Percentiles rank a stretch among this genome's conserved stretches.
phyloP scores from a whole-genome alignment of 1,140 invertebrate species.

The Drosophila serrata region DNA sequence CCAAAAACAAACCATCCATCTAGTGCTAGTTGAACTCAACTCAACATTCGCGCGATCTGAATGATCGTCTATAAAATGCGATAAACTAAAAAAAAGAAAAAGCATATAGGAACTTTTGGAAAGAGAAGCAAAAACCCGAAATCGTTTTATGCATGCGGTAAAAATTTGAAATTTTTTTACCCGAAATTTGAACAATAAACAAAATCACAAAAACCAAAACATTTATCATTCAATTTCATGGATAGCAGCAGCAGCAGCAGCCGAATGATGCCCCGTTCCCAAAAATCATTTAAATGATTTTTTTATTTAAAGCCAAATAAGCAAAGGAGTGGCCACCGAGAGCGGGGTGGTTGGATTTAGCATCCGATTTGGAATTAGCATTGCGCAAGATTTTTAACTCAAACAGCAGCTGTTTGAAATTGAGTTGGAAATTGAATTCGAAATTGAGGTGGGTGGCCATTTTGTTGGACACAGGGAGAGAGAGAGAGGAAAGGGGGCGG shows the following conservation, averaged over 20 bases:
- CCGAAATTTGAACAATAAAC: slow-evolving; percentile 83
- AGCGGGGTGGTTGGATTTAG: slow-evolving; percentile 9
- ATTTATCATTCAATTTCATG: slow-evolving; percentile 79
- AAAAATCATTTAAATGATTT: slow-evolving; percentile 79
- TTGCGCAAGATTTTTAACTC: slow-evolving; percentile 80
- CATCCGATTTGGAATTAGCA: slow-evolving; percentile 38
- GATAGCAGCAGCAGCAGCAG: no score
- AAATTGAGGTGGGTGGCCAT: slow-evolving; percentile 79
- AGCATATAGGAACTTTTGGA: background rate
- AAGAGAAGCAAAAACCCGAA: slow-evolving; percentile 36
- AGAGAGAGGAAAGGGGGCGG: slow-evolving; percentile 5
- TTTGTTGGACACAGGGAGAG: slow-evolving; percentile 67
- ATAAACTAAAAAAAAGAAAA: slow-evolving; percentile 21
- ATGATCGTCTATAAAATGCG: slow-evolving; percentile 60
- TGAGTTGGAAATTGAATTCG: slow-evolving; percentile 18
- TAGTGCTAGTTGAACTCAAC: slow-evolving; percentile 53
- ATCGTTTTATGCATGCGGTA: slow-evolving; percentile 76
- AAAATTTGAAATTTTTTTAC: slow-evolving; percentile 75
- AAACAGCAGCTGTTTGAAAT: slow-evolving; percentile 53
- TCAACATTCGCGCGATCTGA: slow-evolving; percentile 63
- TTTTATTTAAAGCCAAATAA: slow-evolving; percentile 83
- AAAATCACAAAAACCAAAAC: slow-evolving; percentile 84
- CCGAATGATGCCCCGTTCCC: slow-evolving; percentile 42
- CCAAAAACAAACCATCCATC: slow-evolving; percentile 55
- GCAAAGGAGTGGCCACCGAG: slow-evolving; percentile 65